Base-by-base conservation (phyloP, 37 sponge, comb jelly and placozoan species). In the Ianthella basta region DNA sequence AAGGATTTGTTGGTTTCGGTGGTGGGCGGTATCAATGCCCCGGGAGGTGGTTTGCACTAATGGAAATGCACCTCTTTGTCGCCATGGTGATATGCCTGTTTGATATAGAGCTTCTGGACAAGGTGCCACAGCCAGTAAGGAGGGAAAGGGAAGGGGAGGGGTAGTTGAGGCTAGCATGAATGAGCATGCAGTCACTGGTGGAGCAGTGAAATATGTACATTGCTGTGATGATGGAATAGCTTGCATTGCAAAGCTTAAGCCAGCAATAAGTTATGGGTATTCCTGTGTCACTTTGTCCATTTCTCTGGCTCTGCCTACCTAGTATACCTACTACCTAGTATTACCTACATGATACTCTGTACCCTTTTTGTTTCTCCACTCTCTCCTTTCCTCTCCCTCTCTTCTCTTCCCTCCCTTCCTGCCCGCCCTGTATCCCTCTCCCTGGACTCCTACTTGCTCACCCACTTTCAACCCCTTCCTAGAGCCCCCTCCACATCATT, bases 1-100 rank as follows among this genome's bases (percentile, higher is more conserved):
- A 88, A 18, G 95, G 95, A 19, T 94, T 94, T 66, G 88, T 94
- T 82, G 92, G 83, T 23, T 94, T 94, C 82, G 95, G 95, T 29
- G 95, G 95, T 39, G 95, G 95, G 19, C 60, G 92, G 41, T 94
- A 87, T 65, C 91, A 91, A 86, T 94, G 95, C 37, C 92, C 95
- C 33, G 95, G 95, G 55, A 88, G 92, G 75, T 88, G 92, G 89
- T 94, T 94, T 89, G 95, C 95, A 19, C 56, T 94, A 56, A 91
- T 91, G 92, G 95, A 94, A 59, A 91, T 94, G 92, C 92, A 94
- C 56, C 67, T 91, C 30, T 86, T 91, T 59, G 73, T 94, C 37
- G 73, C 84, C 41, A 87, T 89, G 73, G 68, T 90, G 21, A 38
- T 93, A 15, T 29, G 55, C 0, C 79, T 81, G 82, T 90, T 93